A percentile compares a stretch with the other conserved stretches of the same genome.
phyloP scores from a whole-genome alignment of 2,113 vertebrate genomes.

The Panthera tigris region DNA sequence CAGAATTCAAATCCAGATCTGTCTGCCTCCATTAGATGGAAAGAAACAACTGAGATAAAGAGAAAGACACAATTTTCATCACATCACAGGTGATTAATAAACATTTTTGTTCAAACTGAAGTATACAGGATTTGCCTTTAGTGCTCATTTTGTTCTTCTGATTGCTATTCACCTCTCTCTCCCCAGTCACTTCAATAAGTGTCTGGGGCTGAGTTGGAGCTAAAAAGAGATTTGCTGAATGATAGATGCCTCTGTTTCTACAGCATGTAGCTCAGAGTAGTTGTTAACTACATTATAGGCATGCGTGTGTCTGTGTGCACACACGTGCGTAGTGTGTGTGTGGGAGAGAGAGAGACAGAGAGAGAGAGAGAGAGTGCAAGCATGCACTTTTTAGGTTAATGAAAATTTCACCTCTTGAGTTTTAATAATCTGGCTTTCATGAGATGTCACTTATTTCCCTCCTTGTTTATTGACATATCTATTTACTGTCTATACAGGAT shows the following conservation, averaged over 20 bases:
- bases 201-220: no score
- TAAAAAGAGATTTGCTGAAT: neutral
- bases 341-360: neutral
- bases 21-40: neutral
- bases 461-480: neutral
- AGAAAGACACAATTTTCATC: neutral
- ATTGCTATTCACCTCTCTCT: neutral
- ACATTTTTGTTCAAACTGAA: neutral
- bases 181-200: neutral
- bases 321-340: neutral
- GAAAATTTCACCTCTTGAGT: neutral
- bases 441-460: neutral
- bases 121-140: neutral
- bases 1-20: neutral
- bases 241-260: neutral
- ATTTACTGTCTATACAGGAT: neutral
- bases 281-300: neutral
- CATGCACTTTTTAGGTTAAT: neutral
- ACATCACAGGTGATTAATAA: neutral
- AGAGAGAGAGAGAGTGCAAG: no score
- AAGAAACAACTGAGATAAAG: neutral
- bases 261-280: neutral
- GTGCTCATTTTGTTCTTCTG: neutral
- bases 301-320: neutral
- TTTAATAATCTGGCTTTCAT: neutral